phyloP scores from a whole-genome alignment of 2,888 invertebrate genomes.

The Parnassius apollo region DNA sequence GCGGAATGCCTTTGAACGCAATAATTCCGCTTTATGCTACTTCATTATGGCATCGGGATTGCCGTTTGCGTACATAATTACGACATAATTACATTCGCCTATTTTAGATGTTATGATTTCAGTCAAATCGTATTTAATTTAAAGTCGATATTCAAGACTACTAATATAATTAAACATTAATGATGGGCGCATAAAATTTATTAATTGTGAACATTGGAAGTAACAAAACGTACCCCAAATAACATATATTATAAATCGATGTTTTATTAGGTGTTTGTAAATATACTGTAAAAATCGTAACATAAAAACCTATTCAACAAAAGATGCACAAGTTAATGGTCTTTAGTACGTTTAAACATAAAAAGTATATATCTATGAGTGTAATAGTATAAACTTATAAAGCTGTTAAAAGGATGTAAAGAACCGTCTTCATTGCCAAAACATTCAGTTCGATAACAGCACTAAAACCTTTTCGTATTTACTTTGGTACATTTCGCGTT shows the following conservation, averaged over 20 bases:
- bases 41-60: slow-evolving; percentile 53
- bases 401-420: too few species aligned
- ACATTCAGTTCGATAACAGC: too few species aligned
- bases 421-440: too few species aligned
- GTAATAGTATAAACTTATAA: too few species aligned
- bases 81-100: slow-evolving; percentile 29
- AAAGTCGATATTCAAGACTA: slow-evolving; percentile 7
- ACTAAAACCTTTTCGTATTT: too few species aligned
- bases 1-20: slow-evolving; percentile 61
- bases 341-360: too few species aligned
- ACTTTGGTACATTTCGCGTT: too few species aligned
- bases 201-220: slow-evolving; percentile 6
- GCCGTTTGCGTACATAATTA: slow-evolving; percentile 42
- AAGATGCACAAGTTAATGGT: too few species aligned
- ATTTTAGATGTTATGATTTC: slow-evolving; percentile 13
- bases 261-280: too few species aligned
- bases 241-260: background rate
- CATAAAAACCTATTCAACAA: too few species aligned
- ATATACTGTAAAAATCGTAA: too few species aligned
- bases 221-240: background rate
- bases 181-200: slow-evolving; percentile 8
- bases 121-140: slow-evolving; percentile 6
- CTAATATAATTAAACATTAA: slow-evolving; percentile 5
- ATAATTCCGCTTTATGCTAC: slow-evolving; percentile 54
- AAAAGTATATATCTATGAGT: too few species aligned